Evolutionary conservation across 2,797 vertebrate species (phyloP).

Genomic region (Melopsittacus undulatus): DNA sequence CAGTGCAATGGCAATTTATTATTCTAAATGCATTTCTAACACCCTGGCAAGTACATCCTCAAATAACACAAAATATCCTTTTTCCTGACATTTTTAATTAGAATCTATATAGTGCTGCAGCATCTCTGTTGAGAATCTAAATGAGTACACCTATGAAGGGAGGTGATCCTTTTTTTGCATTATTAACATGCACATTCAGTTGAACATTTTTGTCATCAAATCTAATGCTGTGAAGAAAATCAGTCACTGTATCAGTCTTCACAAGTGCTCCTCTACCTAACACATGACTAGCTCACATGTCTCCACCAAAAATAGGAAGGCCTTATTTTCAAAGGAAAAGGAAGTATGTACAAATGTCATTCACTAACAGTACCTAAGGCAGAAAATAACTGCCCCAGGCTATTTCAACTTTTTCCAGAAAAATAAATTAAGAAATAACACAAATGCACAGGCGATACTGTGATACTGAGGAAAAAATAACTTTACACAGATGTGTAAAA

Average conservation of each 20-base stretch:
- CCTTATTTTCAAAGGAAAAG: neutral
- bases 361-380: neutral
- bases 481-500: neutral
- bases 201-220: slow-evolving; percentile 3
- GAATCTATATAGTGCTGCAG: neutral
- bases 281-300: neutral
- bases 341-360: neutral
- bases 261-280: neutral
- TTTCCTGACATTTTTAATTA: neutral
- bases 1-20: neutral
- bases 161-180: neutral
- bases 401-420: neutral
- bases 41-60: neutral
- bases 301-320: neutral
- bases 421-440: neutral
- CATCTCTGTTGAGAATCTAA: neutral
- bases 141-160: neutral
- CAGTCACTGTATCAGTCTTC: neutral
- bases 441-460: neutral
- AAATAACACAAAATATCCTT: neutral
- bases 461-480: neutral
- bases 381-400: neutral
- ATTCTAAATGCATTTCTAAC: neutral
- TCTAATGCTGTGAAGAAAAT: neutral
- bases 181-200: neutral